Percentiles rank a stretch among this genome's conserved stretches.
These are phyloP conservation scores for Labeo rohita DNA, from an alignment of 2,113 vertebrate species.

Conservation along the genomic window DNA sequence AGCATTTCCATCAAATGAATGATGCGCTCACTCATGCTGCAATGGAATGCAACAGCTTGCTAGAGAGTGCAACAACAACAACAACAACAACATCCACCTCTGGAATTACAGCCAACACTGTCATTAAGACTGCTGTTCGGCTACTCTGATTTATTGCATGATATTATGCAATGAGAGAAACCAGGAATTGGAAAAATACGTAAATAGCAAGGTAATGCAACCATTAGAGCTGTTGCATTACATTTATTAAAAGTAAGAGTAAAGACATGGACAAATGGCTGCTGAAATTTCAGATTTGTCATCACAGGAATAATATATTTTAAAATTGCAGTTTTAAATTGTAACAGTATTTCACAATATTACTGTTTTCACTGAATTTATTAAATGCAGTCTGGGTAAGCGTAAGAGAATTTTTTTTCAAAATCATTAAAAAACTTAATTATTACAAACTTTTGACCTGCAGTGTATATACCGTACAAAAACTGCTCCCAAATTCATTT, in stretches of 20 bases:
- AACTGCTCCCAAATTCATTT: neutral
- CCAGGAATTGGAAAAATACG: neutral
- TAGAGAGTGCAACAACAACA: conserved; percentile 1
- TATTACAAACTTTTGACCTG: neutral
- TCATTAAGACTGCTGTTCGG: neutral
- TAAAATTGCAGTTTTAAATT: no score
- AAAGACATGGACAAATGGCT: no score
- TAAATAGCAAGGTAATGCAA: neutral
- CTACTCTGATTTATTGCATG: neutral
- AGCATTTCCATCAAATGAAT: conserved; percentile 21
- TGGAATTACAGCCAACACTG: neutral
- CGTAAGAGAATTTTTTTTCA: no score
- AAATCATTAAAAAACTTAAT: no score
- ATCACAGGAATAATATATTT: no score
- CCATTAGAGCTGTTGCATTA: neutral
- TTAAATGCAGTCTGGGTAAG: no score
- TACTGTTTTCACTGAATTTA: no score
- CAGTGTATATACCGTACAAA: neutral
- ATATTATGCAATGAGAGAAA: neutral
- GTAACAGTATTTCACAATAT: no score
- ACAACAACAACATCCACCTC: neutral
- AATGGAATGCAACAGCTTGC: conserved; percentile 8
- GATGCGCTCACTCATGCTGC: conserved; percentile 2
- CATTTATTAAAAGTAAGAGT: no score
- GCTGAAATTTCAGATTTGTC: no score